These are phyloP conservation scores for Ferrisia virgata DNA, from an alignment of 2,888 invertebrate species.

Conservation along the genomic window DNA sequence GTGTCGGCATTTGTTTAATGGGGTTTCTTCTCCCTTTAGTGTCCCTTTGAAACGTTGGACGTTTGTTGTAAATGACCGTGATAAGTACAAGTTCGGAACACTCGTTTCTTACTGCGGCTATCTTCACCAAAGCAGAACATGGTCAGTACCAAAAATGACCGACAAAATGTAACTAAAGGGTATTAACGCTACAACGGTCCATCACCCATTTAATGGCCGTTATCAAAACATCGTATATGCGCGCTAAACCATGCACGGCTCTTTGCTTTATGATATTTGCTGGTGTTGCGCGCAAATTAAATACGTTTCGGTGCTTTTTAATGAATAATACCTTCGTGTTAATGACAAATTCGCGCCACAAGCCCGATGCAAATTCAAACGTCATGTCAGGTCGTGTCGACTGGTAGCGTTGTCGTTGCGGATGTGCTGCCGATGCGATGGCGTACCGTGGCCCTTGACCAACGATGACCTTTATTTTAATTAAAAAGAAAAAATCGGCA, in stretches of 20 bases:
- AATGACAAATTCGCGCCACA: background rate
- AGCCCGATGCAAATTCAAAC: no score
- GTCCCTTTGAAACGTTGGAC: conserved; percentile 41
- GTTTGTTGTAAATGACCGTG: conserved; percentile 42
- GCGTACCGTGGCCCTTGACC: background rate
- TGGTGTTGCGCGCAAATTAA: conserved; percentile 1
- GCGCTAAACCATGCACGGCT: background rate
- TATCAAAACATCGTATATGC: conserved; percentile 28
- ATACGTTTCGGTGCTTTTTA: background rate
- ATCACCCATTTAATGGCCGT: conserved; percentile 34
- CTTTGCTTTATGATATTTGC: background rate
- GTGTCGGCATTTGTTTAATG: conserved; percentile 43
- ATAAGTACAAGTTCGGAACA: conserved; percentile 38
- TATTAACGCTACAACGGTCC: conserved; percentile 30
- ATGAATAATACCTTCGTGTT: background rate
- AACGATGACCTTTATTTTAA: background rate
- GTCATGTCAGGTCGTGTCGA: no score
- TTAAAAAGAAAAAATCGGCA: conserved; percentile 9
- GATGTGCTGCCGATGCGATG: background rate
- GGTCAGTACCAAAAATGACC: conserved; percentile 35
- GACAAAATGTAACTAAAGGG: conserved; percentile 34
- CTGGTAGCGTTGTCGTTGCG: background rate
- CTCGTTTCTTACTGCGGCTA: conserved; percentile 33
- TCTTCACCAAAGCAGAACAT: conserved; percentile 36
- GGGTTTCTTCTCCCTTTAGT: conserved; percentile 42